These are phyloP conservation scores for Falco berigora DNA, from an alignment of 2,797 vertebrate species.

Conservation along the genomic window DNA sequence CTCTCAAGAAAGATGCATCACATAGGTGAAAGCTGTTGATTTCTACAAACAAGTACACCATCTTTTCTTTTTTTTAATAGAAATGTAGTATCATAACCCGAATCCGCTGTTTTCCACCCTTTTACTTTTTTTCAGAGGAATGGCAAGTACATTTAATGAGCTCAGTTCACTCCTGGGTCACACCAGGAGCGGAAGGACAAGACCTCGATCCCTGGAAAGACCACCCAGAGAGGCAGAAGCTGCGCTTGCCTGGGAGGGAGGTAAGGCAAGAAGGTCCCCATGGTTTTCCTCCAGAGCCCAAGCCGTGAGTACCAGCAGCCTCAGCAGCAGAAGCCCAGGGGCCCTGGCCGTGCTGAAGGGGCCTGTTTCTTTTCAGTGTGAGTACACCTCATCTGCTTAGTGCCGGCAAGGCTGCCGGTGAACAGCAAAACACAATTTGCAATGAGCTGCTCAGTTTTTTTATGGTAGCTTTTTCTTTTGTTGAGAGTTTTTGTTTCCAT, in stretches of 20 bases:
- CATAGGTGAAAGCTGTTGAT: not conserved
- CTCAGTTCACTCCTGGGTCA: slow-evolving; percentile 39
- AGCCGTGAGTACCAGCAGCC: not conserved
- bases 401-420: not conserved
- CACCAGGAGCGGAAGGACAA: not conserved
- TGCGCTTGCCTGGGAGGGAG: not conserved
- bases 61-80: not conserved
- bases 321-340: not conserved
- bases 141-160: not conserved
- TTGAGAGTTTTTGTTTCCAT: not conserved
- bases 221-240: slow-evolving; percentile 39
- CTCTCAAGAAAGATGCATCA: slow-evolving; percentile 17
- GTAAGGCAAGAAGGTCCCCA: not conserved
- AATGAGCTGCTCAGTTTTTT: not conserved
- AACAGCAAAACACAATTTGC: not conserved
- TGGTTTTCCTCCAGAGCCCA: not conserved
- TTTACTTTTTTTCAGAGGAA: not conserved
- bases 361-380: not conserved
- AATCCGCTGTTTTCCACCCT: not conserved
- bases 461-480: not conserved
- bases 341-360: not conserved
- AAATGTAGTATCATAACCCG: not conserved
- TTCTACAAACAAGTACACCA: not conserved
- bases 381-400: not conserved
- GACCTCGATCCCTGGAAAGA: slow-evolving; percentile 1